Evolutionary conservation across 2,888 invertebrate species (phyloP).

Genomic region (Dryobotodes eremita): DNA sequence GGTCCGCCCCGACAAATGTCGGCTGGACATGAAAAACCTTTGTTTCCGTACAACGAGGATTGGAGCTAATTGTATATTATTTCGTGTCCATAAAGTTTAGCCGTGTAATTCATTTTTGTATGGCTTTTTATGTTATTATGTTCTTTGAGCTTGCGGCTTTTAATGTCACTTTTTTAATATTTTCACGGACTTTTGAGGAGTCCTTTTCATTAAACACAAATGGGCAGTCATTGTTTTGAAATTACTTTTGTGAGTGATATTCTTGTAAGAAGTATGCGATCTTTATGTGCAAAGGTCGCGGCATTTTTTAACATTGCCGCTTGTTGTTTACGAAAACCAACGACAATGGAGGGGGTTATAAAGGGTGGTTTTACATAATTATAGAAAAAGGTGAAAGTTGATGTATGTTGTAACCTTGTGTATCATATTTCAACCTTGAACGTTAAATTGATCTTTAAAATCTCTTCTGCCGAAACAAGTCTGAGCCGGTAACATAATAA

Average conservation of each 20-base stretch:
- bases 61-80: constrained; percentile 58
- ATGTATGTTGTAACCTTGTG: neutral
- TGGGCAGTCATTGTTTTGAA: constrained; percentile 2
- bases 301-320: neutral
- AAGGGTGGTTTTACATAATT: neutral
- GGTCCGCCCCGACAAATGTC: constrained; percentile 53
- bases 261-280: neutral
- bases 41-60: constrained; percentile 52
- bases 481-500: neutral
- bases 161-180: constrained; percentile 21
- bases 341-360: too few species aligned
- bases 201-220: constrained; percentile 12
- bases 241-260: constrained; percentile 16
- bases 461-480: neutral
- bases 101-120: constrained; percentile 42
- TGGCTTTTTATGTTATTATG: constrained; percentile 28
- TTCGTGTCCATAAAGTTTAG: constrained; percentile 40
- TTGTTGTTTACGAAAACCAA: neutral
- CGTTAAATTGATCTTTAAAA: neutral
- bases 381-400: neutral
- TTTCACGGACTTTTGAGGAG: constrained; percentile 9
- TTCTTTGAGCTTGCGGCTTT: constrained; percentile 5
- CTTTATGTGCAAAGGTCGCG: neutral
- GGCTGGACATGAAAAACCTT: constrained; percentile 57
- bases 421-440: neutral